Percentiles rank a stretch among this genome's conserved stretches.
Evolutionary conservation across 2,113 vertebrate species (phyloP).

Genomic region (Aviceda subcristata): DNA sequence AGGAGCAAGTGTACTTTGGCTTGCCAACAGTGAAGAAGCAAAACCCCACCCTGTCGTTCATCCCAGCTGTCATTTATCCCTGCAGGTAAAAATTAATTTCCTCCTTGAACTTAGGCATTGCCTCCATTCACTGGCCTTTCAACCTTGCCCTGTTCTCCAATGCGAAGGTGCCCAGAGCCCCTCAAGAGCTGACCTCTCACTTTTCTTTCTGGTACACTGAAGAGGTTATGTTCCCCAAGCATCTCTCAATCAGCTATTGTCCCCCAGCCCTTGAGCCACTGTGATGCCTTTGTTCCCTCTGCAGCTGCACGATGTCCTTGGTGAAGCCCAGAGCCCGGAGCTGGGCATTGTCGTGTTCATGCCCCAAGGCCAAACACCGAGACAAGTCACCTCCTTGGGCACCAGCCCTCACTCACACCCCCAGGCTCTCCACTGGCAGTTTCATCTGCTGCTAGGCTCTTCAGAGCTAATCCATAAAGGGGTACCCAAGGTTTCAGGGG

Average conservation of each 20-base stretch:
- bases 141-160: neutral
- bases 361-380: neutral
- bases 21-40: neutral
- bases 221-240: neutral
- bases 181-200: neutral
- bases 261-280: neutral
- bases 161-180: neutral
- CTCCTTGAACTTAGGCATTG: neutral
- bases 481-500: neutral
- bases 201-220: neutral
- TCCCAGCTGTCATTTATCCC: neutral
- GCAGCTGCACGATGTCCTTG: neutral
- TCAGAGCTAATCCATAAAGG: neutral
- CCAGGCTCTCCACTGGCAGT: neutral
- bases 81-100: neutral
- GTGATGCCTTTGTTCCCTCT: neutral
- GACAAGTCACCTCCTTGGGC: neutral
- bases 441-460: neutral
- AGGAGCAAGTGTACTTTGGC: neutral
- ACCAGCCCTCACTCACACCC: neutral
- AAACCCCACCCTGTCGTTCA: rapidly evolving
- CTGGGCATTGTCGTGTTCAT: neutral
- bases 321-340: neutral
- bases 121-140: neutral
- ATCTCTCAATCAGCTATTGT: neutral